Conservation (phyloP, 2,797 vertebrate genomes). For the Hippopotamyrus pictus region DNA sequence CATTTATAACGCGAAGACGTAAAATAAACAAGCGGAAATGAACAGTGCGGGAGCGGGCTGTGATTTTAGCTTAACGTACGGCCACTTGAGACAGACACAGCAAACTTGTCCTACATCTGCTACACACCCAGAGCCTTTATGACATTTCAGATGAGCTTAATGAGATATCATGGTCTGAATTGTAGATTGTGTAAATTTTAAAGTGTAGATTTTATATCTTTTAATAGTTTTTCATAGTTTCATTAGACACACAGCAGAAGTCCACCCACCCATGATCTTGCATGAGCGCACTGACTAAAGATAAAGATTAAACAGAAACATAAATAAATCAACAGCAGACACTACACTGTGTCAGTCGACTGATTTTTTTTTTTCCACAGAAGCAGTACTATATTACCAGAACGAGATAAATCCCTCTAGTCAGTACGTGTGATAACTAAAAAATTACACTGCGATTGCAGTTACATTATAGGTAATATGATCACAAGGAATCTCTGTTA, state of each 20-base stretch:
- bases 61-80: background rate
- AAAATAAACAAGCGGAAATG: background rate
- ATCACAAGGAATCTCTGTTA: background rate
- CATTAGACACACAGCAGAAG: background rate
- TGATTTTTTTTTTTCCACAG: background rate
- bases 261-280: background rate
- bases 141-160: background rate
- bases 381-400: background rate
- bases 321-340: constrained; percentile 65
- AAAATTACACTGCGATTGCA: background rate
- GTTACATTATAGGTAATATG: background rate
- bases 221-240: background rate
- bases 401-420: background rate
- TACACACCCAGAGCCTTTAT: background rate
- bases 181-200: background rate
- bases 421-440: background rate
- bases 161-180: background rate
- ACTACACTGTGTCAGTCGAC: constrained; percentile 20
- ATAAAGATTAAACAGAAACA: constrained; percentile 44
- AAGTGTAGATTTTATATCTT: background rate
- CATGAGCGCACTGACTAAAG: constrained; percentile 30
- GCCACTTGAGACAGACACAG: background rate
- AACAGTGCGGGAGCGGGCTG: background rate
- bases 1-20: background rate
- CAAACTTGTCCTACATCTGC: background rate